Evolutionary conservation across 2,113 vertebrate species (phyloP), one percentile per base, ranked within the genome.

Genomic region (Caranx melampygus): DNA sequence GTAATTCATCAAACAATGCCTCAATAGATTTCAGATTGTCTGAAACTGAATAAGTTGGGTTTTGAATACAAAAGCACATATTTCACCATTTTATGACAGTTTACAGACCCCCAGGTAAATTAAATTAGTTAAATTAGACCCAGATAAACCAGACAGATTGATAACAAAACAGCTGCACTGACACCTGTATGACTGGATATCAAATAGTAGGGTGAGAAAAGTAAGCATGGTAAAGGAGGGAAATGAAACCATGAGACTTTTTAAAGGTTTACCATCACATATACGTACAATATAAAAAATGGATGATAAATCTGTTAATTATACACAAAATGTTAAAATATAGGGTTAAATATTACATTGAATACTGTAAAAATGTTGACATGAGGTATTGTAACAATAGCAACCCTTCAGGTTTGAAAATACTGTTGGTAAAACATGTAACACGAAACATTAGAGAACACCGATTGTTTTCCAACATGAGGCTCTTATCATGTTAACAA

Each of bases 381-480:
- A 42, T 3, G 13, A 75, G 26, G 11, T 18, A 57, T 66, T 54
- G 16, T 21, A 71, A 33, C 14, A 13, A 16, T 14, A 82, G 57
- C 4, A 31, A 68, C 2, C 5, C 0, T 34, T 35, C 18, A n/a
- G 18, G 2, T 21, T 54, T 42, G 12, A 49, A 70, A 78, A 81
- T 57, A 75, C 34, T 54, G 45, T 5, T 34, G 13, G 12, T 69
- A 71, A 75, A 80, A 88, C 18, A 1, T 13, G 65, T 6, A 40
- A 35, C 3, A 54, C 26, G 18, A 62, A 47, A 45, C 21, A 6
- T 2, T 6, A 52, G 26, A 40, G 15, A 31, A 11, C 1, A n/a
- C 34, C 12, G 6, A 20, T 31, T 40, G 14, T 47, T 44, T 3
- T 31, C 40, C 18, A 26, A 11, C 15, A 58, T 49, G 12, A 55